Evolutionary conservation across 2,888 invertebrate genomes (phyloP).

Genomic region (Aethes cnicana): DNA sequence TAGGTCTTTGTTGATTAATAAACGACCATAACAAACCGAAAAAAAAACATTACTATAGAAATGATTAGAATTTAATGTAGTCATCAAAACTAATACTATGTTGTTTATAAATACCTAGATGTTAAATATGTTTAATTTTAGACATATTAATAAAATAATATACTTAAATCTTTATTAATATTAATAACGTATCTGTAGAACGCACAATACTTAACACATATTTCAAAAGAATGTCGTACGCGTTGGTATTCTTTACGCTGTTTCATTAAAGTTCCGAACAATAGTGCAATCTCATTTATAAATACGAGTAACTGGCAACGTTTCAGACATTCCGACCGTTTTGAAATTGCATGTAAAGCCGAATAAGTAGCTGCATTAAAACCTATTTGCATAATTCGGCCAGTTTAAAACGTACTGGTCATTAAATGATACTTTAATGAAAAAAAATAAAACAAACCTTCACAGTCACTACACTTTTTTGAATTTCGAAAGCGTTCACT

Average conservation of each 20-base stretch:
- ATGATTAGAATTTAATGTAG: too few species aligned
- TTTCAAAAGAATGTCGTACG: background rate
- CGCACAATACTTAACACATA: background rate
- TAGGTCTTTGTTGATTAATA: too few species aligned
- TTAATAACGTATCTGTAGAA: too few species aligned
- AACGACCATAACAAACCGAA: too few species aligned
- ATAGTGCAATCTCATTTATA: conserved; percentile 2
- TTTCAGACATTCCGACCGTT: conserved; percentile 24
- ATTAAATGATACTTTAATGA: conserved; percentile 21
- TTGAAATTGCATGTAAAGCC: conserved; percentile 46
- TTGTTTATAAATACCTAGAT: too few species aligned
- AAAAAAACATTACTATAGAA: too few species aligned
- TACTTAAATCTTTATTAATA: too few species aligned
- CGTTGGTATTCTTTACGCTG: conserved; percentile 14
- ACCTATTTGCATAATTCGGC: conserved; percentile 34
- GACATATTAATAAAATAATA: background rate
- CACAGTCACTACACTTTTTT: conserved; percentile 41
- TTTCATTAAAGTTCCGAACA: conserved; percentile 11
- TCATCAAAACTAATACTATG: too few species aligned
- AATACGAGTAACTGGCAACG: conserved; percentile 13
- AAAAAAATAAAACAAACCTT: conserved; percentile 48
- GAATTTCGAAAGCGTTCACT: conserved; percentile 29
- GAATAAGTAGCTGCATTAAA: conserved; percentile 39
- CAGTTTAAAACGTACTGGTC: background rate
- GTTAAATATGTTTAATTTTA: background rate